Evolutionary conservation across 2,888 invertebrate genomes (phyloP), one percentile per base, ranked within the genome.

Genomic region (Papilio elwesi): DNA sequence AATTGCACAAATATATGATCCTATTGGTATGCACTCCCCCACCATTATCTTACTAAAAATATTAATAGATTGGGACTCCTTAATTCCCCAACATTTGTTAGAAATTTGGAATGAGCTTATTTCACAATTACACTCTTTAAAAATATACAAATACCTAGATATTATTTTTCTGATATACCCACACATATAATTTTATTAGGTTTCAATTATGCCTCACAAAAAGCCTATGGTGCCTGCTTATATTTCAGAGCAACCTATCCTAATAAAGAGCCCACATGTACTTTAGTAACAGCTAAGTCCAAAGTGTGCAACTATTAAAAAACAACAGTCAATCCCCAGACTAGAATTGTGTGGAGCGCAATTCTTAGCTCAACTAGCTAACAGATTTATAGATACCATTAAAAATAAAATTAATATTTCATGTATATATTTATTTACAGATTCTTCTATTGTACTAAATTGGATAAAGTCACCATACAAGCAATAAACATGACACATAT

Each of bases 201-300:
- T 6, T 80, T 77, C 51, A 75, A 76, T 36, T 78, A 79, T 59
- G 77, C 78, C 47, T 77, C 76, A 55, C 75, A 78, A 62, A 76
- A 77, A 36, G 76, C 76, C 1, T 77, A 76, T 65, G 70, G 77
- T 0, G 75, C 76, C 47, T 72, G 76, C 43, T 68, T 77, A 36
- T 77, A 77, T 52, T 59, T 62, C 2, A 66, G 67, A 16, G 55
- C 49, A 5, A 48, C 15, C 9, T 62, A 69, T 49, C 71, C 74
- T 52, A 16, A 66, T 26, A 49, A n/a, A n/a, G n/a, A n/a, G n/a
- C n/a, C n/a, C n/a, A n/a, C n/a, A 1, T 15, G 62, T 36, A 76
- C 62, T 0, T 47, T 78, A 36, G 36, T 79, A 5, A 67, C 75
- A 9, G 77, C 76, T 0, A 77, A 77, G 70, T 74, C 78, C 11